Percentiles rank a stretch among this genome's conserved stretches.
Conservation (phyloP, 2,113 vertebrate species). For the Chauna torquata region DNA sequence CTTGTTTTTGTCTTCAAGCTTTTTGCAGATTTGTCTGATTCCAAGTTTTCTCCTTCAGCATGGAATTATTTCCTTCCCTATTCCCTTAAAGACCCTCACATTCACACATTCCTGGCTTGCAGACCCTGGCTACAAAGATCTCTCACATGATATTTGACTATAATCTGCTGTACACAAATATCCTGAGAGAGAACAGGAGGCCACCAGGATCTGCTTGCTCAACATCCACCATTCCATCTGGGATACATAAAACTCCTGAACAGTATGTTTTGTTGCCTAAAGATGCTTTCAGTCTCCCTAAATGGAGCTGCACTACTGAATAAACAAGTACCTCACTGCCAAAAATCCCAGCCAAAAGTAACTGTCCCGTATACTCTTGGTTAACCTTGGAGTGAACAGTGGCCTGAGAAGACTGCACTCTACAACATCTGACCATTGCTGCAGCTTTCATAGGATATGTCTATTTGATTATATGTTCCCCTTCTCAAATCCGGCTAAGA, state of each 20-base stretch:
- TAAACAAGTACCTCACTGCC: slow-evolving; percentile 46
- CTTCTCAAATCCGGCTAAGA: neutral
- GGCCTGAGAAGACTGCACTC: neutral
- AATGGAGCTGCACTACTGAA: neutral
- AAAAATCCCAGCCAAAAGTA: slow-evolving; percentile 31
- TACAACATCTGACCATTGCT: neutral
- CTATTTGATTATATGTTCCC: neutral
- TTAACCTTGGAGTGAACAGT: slow-evolving; percentile 3
- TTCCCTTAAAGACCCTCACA: neutral
- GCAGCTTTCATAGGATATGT: neutral
- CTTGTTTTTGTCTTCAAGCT: neutral
- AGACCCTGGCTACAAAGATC: neutral
- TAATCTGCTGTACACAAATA: neutral
- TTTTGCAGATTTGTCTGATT: neutral
- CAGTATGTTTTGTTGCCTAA: neutral
- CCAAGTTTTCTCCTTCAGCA: neutral
- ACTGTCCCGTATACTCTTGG: neutral
- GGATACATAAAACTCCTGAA: slow-evolving; percentile 29
- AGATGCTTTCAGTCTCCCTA: slow-evolving; percentile 18
- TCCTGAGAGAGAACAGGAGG: neutral
- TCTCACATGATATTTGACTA: neutral
- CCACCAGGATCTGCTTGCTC: neutral
- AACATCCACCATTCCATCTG: slow-evolving; percentile 40
- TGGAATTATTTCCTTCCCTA: neutral
- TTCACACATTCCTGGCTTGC: neutral